Percentiles rank a stretch among this genome's conserved stretches.
These are phyloP conservation scores for Colossoma macropomum DNA, from an alignment of 2,113 vertebrate species.

Conservation along the genomic window DNA sequence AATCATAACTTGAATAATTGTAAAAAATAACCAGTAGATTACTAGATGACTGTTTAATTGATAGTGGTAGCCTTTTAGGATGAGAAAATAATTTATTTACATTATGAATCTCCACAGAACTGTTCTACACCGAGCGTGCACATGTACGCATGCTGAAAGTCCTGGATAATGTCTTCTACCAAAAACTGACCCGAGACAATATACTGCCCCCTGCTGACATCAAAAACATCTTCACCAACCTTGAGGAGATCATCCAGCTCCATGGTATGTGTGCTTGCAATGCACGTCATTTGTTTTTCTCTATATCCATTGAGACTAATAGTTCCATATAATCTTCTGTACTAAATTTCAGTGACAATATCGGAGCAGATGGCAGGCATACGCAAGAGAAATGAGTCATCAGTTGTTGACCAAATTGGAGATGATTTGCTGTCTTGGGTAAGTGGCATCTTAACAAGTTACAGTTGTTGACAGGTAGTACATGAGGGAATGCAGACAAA, in stretches of 20 bases:
- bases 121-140: conserved; percentile 93
- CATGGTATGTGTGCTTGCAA: conserved; percentile 79
- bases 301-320: background rate
- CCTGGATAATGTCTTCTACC: conserved; percentile 91
- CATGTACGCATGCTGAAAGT: conserved; percentile 92
- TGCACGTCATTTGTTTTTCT: background rate
- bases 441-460: conserved; percentile 55
- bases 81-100: background rate
- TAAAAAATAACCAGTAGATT: too few relatives aligned
- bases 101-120: conserved; percentile 73
- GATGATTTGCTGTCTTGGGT: conserved; percentile 95
- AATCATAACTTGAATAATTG: too few relatives aligned
- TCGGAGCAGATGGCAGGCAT: conserved; percentile 91
- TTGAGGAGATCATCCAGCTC: conserved; percentile 93
- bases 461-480: background rate
- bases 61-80: background rate
- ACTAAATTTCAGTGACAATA: conserved; percentile 78
- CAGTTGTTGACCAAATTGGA: conserved; percentile 92
- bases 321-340: background rate
- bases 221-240: conserved; percentile 90
- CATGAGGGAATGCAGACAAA: background rate
- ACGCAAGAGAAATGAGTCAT: conserved; percentile 88
- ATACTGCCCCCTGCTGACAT: conserved; percentile 86
- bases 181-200: conserved; percentile 85
- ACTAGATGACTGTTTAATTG: background rate